Evolutionary conservation across 2,797 vertebrate species (phyloP), one percentile per base, ranked within the genome.

Genomic region (Dallia pectoralis): DNA sequence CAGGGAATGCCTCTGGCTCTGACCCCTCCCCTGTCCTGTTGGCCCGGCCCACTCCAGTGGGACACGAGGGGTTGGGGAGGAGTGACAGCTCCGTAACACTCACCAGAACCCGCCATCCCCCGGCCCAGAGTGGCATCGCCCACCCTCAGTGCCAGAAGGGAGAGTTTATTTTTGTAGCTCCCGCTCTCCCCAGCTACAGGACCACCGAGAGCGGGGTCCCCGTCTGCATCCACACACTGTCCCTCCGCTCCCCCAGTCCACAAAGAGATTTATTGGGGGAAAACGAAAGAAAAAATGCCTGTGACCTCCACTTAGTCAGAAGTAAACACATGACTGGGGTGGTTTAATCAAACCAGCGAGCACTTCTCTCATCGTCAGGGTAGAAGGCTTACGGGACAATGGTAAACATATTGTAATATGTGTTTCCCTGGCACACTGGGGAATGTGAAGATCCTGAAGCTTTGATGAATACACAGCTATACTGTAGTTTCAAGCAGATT

Each of bases 131-230:
- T 96, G 96, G 95, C 95, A 95, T 91, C 92, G 95, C 95, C 96
- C 95, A 96, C 96, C 96, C 95, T 95, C 94, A 91, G 88, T 93
- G 94, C 92, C 92, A 95, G 93, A 95, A 95, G 88, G 93, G 92
- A 94, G 92, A 92, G 95, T 99, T 97, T 99, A 97, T 99, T 98
- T 98, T 95, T 90, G 76, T 94, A 94, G 95, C 93, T 93, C 89
- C 92, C 89, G 82, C 93, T 91, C 89, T 94, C 92, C 91, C 90
- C 69, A 91, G 90, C 91, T 85, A 78, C 81, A 90, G 91, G 96
- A 97, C 97, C 96, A 97, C 96, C 95, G 94, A 96, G 94, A 18
- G 11, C 22, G 87, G 77, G 84, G 75, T 67, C 36, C 87, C 84
- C 82, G 74, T 83, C 81, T 72, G 48, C 81, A 81, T 76, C 40